These are phyloP conservation scores for Ambastaia sidthimunki DNA, from an alignment of 2,797 vertebrate species.

Conservation along the genomic window DNA sequence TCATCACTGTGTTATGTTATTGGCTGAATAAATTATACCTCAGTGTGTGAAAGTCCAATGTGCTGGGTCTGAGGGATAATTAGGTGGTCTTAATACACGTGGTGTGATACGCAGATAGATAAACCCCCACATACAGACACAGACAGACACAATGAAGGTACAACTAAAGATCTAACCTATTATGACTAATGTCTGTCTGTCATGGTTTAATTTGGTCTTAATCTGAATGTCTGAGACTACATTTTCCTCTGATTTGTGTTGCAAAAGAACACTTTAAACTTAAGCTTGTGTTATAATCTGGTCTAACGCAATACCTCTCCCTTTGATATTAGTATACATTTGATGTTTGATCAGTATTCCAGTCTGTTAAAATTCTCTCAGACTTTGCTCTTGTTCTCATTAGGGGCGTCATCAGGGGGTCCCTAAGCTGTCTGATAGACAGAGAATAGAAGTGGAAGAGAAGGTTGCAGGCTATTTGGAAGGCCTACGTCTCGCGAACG, in stretches of 20 bases:
- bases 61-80: conserved; percentile 34
- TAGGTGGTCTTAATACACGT: conserved; percentile 44
- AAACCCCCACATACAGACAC: conserved; percentile 20
- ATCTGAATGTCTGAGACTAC: too few relatives aligned
- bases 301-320: conserved; percentile 1
- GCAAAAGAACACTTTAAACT: conserved; percentile 1
- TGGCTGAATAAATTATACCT: conserved; percentile 36
- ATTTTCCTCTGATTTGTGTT: conserved; percentile 12
- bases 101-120: conserved; percentile 2
- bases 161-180: background rate
- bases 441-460: conserved; percentile 54
- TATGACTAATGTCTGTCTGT: background rate
- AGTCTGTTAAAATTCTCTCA: conserved; percentile 13
- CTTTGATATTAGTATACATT: conserved; percentile 34
- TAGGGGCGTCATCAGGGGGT: conserved; percentile 33
- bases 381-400: conserved; percentile 37
- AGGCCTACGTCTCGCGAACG: conserved; percentile 35
- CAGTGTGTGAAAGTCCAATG: conserved; percentile 22
- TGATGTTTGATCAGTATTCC: conserved; percentile 41
- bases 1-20: conserved; percentile 23
- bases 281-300: background rate
- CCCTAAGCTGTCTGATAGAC: conserved; percentile 16
- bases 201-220: background rate
- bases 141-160: conserved; percentile 1
- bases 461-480: conserved; percentile 53